Conservation (phyloP, 2,888 invertebrate genomes). For the Shargacucullia verbasci region DNA sequence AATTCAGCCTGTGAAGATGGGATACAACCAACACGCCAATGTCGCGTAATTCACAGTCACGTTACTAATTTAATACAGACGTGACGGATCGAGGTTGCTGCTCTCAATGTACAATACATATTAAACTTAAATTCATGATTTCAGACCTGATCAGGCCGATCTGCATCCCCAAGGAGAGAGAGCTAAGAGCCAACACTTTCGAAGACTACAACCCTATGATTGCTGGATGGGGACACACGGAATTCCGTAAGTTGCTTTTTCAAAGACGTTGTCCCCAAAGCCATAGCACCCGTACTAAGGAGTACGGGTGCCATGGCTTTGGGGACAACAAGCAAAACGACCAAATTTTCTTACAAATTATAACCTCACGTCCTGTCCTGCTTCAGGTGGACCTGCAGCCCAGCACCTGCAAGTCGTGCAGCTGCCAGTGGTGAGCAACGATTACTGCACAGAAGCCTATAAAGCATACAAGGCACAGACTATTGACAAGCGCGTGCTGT, state of each 20-base stretch:
- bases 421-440: conserved; percentile 91
- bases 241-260: conserved; percentile 90
- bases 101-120: too few species aligned
- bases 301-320: too few species aligned
- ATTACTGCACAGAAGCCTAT: conserved; percentile 90
- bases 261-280: too few species aligned
- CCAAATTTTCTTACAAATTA: too few species aligned
- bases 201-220: conserved; percentile 91
- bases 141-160: conserved; percentile 92
- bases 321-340: too few species aligned
- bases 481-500: conserved; percentile 90
- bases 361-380: conserved; percentile 25
- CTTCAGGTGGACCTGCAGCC: conserved; percentile 92
- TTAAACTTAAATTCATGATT: conserved; percentile 54
- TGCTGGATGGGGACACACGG: conserved; percentile 95
- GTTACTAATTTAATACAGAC: too few species aligned
- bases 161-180: conserved; percentile 91
- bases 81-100: too few species aligned
- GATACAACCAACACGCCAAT: too few species aligned
- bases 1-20: too few species aligned
- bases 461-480: conserved; percentile 83
- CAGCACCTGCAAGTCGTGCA: conserved; percentile 91
- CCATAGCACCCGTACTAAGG: too few species aligned
- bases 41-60: too few species aligned
- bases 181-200: conserved; percentile 87